These are phyloP conservation scores for Ochlodes sylvanus DNA, from an alignment of 2,888 invertebrate species.

Conservation along the genomic window DNA sequence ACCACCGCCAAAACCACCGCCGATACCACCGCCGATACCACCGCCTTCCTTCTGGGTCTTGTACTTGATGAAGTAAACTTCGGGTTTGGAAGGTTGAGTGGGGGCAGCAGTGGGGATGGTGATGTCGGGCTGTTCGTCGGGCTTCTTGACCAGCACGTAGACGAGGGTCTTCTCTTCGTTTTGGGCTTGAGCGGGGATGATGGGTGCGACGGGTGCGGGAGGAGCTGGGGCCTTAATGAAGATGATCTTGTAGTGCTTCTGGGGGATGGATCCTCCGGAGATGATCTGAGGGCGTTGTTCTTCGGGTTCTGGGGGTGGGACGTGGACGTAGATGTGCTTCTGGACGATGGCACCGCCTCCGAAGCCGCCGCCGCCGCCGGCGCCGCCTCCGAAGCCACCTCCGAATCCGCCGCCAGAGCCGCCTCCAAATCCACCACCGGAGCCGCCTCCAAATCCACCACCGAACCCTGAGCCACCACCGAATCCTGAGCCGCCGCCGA, in stretches of 20 bases:
- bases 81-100: conserved; percentile 91
- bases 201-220: conserved; percentile 90
- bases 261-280: conserved; percentile 86
- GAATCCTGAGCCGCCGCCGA: conserved; percentile 60
- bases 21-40: conserved; percentile 53
- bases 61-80: conserved; percentile 94
- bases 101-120: conserved; percentile 89
- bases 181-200: conserved; percentile 89
- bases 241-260: conserved; percentile 94
- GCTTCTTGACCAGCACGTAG: conserved; percentile 93
- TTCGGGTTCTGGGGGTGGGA: conserved; percentile 92
- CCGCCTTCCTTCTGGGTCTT: conserved; percentile 88
- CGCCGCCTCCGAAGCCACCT: conserved; percentile 59
- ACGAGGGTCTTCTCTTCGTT: conserved; percentile 92
- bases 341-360: conserved; percentile 87
- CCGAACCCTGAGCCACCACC: conserved; percentile 41
- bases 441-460: conserved; percentile 47
- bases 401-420: conserved; percentile 52
- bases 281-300: conserved; percentile 88
- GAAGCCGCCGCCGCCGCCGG: conserved; percentile 71
- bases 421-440: conserved; percentile 58
- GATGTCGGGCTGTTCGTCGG: conserved; percentile 93
- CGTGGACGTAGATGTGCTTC: conserved; percentile 93
- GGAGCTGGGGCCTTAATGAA: conserved; percentile 94
- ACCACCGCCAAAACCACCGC: conserved; percentile 60